phyloP scores from a whole-genome alignment of 2,113 vertebrate species.

The Climacteris rufus region DNA sequence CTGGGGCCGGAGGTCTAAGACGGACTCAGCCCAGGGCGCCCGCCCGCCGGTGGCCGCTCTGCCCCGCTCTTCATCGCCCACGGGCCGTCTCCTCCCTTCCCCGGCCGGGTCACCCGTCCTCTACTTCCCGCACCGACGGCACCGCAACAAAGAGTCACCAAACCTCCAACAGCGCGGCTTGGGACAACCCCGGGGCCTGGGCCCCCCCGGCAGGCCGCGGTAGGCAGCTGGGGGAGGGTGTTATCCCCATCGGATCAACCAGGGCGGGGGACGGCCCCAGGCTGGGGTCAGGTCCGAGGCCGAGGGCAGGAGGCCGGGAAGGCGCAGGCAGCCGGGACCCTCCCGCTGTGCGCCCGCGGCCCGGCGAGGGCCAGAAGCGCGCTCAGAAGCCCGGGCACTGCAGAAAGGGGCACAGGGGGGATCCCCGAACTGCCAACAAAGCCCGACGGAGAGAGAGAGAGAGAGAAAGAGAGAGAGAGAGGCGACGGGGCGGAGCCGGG shows the following conservation, averaged over 20 bases:
- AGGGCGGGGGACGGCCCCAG: too few species aligned
- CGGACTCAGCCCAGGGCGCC: not conserved
- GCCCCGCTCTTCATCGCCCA: not conserved
- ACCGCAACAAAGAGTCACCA: constrained; percentile 53
- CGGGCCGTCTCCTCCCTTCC: not conserved
- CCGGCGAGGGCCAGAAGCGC: too few species aligned
- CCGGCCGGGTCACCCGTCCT: not conserved
- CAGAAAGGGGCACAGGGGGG: too few species aligned
- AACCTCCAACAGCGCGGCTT: not conserved
- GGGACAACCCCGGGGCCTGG: not conserved
- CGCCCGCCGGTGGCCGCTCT: not conserved
- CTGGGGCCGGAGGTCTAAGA: not conserved
- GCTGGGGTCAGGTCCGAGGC: too few species aligned
- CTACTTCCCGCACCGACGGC: not conserved
- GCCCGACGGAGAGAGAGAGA: not conserved
- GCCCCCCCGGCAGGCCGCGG: not conserved
- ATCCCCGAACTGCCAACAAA: not conserved
- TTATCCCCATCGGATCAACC: not conserved
- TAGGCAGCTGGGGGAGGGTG: not conserved
- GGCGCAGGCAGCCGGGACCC: not conserved
- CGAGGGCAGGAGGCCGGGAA: not conserved
- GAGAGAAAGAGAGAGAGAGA: not conserved
- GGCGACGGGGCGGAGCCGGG: not conserved
- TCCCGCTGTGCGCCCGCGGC: not conserved
- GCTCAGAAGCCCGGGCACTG: not conserved